Conservation (phyloP, 2,113 vertebrate species). For the Xiphias gladius region DNA sequence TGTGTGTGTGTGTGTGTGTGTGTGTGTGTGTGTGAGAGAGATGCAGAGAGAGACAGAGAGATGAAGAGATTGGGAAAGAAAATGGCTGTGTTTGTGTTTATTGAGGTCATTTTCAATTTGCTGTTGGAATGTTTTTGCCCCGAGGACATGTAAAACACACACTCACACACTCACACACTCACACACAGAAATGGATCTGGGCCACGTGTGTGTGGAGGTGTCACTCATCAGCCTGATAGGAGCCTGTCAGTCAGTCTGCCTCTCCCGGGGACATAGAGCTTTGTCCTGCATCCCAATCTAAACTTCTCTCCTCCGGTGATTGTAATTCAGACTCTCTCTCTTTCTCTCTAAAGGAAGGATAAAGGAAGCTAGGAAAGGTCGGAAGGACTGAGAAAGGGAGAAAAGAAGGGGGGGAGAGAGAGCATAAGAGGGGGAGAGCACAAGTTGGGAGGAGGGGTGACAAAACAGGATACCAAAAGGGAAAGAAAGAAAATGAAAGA, state of each 20-base stretch:
- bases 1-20: neutral
- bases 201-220: neutral
- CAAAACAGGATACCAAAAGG: no score
- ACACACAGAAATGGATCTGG: no score
- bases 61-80: neutral
- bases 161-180: slow-evolving; percentile 5
- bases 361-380: neutral
- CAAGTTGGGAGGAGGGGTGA: no score
- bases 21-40: neutral
- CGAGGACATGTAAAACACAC: slow-evolving; percentile 16
- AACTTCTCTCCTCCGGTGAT: slow-evolving; percentile 13
- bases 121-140: slow-evolving; percentile 26
- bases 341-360: neutral
- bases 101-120: slow-evolving; percentile 59
- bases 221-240: slow-evolving; percentile 43
- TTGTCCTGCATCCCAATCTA: slow-evolving; percentile 37
- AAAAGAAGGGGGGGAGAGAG: no score
- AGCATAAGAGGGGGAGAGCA: no score
- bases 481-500: no score
- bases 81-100: slow-evolving; percentile 33
- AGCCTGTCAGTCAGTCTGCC: slow-evolving; percentile 49
- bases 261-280: neutral
- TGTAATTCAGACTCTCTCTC: neutral
- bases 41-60: neutral
- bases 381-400: no score